Evolutionary conservation across 2,888 invertebrate genomes (phyloP).

Genomic region (Leptogaster cylindrica): DNA sequence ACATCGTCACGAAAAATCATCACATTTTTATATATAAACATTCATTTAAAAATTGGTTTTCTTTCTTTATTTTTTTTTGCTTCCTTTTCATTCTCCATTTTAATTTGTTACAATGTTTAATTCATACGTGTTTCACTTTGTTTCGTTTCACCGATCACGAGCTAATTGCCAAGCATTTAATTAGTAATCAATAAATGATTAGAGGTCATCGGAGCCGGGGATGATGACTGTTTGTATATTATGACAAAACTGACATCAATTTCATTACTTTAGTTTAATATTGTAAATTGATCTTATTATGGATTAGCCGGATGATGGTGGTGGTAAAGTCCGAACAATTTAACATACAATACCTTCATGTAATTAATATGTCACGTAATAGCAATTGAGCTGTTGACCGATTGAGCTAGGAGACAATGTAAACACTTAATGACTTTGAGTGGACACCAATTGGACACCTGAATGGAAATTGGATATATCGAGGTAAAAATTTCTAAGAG

Average conservation of each 20-base stretch:
- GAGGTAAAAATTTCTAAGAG: too few relatives aligned
- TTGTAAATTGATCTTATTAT: neutral
- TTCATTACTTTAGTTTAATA: neutral
- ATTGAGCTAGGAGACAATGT: neutral
- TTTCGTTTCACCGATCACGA: constrained; percentile 20
- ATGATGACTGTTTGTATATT: neutral
- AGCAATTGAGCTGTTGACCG: constrained; percentile 3
- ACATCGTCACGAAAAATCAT: constrained; percentile 25
- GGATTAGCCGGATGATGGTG: neutral
- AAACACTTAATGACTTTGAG: constrained; percentile 11
- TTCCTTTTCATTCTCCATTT: too few relatives aligned
- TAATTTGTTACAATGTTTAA: too few relatives aligned
- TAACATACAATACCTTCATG: neutral
- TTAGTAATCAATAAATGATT: constrained; percentile 31
- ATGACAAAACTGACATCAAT: neutral
- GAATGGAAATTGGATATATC: constrained; percentile 14
- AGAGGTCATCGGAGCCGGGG: constrained; percentile 3
- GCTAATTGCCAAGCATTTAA: constrained; percentile 20
- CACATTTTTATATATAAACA: constrained; percentile 33
- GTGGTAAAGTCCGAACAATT: neutral
- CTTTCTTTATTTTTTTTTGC: too few relatives aligned
- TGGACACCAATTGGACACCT: constrained; percentile 1
- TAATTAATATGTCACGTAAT: constrained; percentile 12
- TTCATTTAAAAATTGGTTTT: too few relatives aligned
- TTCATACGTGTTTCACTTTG: constrained; percentile 17